Evolutionary conservation across 1,140 invertebrate genomes (phyloP), one percentile per base, ranked within the genome.

Genomic region (Nautilus pompilius): DNA sequence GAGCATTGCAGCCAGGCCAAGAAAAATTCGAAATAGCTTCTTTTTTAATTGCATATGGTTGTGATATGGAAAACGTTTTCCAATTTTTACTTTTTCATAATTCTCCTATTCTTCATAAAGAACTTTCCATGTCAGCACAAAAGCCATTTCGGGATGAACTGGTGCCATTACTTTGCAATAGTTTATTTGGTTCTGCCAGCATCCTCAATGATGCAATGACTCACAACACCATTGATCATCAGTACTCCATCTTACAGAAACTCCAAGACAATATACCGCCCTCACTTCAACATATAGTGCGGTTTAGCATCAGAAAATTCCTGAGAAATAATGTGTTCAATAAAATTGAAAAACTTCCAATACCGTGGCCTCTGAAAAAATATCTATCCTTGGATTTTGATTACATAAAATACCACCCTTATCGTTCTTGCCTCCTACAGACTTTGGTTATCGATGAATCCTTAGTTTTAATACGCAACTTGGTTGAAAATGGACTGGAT

Each of bases 41-140:
- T 10, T 6, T 34, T 56, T 32, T 62, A 15, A 6, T 62, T 22
- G 8, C 49, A 5, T 62, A 62, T 34, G 60, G 60, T 15, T 62
- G 49, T 28, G 53, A 56, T 10, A 45, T 62, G 1, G 51, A 62
- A 26, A 29, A 29, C n/a, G n/a, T 45, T 3, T 22, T 6, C 1
- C 6, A 51, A n/a, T 5, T 29, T 15, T 4, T 22, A 17, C 24
- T 22, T 13, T 29, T 30, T 2, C 13, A 49, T 13, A 17, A 49
- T 29, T 17, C 34, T 20, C 30, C 26, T 60, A 3, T 5, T 2
- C 15, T 36, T 28, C 3, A 46, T 1, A 53, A 24, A 36, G 36
- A 36, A 6, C 26, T 17, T 22, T 17, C 45, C 17, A 17, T 32
- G 17, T 2, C 17, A 26, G 20, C 20, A 15, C 26, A n/a, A 5